Evolutionary conservation across 2,888 invertebrate genomes (phyloP).

Genomic region (Tetramorium bicarinatum): DNA sequence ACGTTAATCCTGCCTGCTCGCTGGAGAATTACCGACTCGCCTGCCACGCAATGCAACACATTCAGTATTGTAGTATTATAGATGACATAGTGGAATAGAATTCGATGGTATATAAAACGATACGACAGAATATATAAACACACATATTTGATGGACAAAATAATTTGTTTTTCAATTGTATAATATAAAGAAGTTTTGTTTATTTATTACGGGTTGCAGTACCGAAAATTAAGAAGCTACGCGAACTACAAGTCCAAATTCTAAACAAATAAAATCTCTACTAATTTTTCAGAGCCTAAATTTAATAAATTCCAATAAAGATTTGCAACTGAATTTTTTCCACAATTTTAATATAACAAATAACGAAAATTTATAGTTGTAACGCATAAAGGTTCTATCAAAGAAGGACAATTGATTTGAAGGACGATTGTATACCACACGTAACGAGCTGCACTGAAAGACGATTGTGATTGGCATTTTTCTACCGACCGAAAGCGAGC

Average conservation of each 20-base stretch:
- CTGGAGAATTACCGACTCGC: constrained; percentile 33
- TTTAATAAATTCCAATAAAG: too few relatives aligned
- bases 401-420: background rate
- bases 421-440: constrained; percentile 24
- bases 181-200: background rate
- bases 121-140: background rate
- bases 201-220: too few relatives aligned
- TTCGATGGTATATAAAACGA: background rate
- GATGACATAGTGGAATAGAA: background rate
- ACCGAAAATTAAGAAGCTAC: background rate
- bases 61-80: background rate
- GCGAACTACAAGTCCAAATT: background rate
- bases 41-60: constrained; percentile 19
- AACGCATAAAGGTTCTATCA: constrained; percentile 11
- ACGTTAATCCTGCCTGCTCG: constrained; percentile 66
- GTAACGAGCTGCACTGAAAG: constrained; percentile 48
- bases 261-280: background rate
- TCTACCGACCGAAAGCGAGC: constrained; percentile 28
- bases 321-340: background rate
- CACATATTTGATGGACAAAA: background rate
- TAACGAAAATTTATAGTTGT: constrained; percentile 3
- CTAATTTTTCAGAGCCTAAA: background rate
- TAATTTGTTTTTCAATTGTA: background rate
- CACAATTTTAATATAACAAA: background rate
- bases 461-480: constrained; percentile 47